Evolutionary conservation across 2,113 vertebrate species (phyloP).

Genomic region (Gymnorhina tibicen): DNA sequence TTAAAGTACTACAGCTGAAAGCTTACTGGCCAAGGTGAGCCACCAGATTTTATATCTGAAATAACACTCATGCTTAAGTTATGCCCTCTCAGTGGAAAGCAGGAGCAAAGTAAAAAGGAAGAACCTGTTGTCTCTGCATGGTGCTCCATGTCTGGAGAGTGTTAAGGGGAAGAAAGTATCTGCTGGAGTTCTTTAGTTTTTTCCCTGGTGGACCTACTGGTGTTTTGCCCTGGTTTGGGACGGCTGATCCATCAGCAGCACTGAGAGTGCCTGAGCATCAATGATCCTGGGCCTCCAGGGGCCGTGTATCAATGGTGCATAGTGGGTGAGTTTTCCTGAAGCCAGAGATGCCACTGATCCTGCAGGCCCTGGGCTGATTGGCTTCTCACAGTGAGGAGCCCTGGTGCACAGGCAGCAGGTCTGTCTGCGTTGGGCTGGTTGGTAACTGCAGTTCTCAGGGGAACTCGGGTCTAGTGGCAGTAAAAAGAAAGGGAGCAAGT

Average conservation of each 20-base stretch:
- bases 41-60: neutral
- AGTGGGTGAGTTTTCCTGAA: neutral
- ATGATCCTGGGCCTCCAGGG: neutral
- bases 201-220: neutral
- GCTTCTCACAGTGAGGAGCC: neutral
- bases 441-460: neutral
- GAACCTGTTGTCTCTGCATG: neutral
- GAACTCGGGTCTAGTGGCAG: neutral
- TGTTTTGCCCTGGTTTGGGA: neutral
- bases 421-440: neutral
- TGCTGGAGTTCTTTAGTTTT: neutral
- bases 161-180: neutral
- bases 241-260: neutral
- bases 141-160: neutral
- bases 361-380: neutral
- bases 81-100: neutral
- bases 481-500: neutral
- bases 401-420: neutral
- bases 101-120: neutral
- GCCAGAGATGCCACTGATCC: neutral
- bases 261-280: neutral
- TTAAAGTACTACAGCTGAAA: neutral
- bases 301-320: fast-evolving
- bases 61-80: neutral
- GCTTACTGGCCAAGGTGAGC: neutral